Percentiles rank a stretch among this genome's conserved stretches.
These are phyloP conservation scores for Chlorocebus sabaeus DNA, from an alignment of 2,113 vertebrate genomes.

Conservation along the genomic window DNA sequence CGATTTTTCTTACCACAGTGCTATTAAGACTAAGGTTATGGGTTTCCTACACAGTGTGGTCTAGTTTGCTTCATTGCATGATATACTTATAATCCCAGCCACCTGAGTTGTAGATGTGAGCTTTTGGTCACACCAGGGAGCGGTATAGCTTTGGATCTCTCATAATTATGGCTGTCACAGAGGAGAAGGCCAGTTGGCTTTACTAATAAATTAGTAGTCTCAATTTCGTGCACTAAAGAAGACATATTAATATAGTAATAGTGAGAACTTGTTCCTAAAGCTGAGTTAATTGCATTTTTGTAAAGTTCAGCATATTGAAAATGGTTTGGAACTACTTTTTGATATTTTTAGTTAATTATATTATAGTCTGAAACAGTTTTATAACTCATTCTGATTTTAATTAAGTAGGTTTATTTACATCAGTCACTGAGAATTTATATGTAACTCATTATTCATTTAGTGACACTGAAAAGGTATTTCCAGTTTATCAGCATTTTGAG, in stretches of 20 bases:
- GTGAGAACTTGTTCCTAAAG: neutral
- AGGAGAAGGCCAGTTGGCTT: neutral
- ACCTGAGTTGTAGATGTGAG: neutral
- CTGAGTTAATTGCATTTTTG: neutral
- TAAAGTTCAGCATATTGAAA: neutral
- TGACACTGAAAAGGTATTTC: neutral
- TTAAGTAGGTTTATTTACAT: neutral
- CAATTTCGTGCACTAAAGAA: neutral
- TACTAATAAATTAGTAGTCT: neutral
- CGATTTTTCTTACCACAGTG: neutral
- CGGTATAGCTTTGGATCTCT: neutral
- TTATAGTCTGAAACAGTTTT: neutral
- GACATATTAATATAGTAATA: neutral
- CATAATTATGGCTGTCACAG: neutral
- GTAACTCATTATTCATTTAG: neutral
- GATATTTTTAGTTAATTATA: neutral
- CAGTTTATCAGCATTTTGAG: constrained; percentile 7
- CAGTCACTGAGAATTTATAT: neutral
- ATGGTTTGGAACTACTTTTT: neutral
- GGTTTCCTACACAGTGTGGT: neutral
- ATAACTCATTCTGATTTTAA: constrained; percentile 13
- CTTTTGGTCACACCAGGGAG: neutral
- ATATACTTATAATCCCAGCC: neutral
- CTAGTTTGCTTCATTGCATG: neutral
- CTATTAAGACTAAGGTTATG: neutral